These are phyloP conservation scores for Clarias fuscus DNA, from an alignment of 2,797 vertebrate species.

Conservation along the genomic window DNA sequence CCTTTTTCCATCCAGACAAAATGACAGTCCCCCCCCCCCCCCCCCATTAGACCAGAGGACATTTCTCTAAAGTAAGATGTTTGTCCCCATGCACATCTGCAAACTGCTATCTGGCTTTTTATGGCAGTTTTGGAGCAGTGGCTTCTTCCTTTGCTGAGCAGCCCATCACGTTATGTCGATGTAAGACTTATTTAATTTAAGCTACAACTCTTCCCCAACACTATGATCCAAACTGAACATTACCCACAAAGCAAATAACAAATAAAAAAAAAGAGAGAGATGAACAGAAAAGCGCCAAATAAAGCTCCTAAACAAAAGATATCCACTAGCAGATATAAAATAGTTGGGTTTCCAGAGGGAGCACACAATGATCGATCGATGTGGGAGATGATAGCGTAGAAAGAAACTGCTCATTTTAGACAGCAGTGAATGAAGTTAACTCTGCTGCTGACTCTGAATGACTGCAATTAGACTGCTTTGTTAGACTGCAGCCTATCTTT, in stretches of 20 bases:
- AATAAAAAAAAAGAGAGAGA: background rate
- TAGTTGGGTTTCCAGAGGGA: conserved; percentile 4
- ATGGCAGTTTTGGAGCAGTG: no score
- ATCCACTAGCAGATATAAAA: background rate
- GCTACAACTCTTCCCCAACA: background rate
- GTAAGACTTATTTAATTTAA: background rate
- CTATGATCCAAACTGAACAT: background rate
- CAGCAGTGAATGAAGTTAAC: conserved; percentile 29
- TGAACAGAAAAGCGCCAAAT: background rate
- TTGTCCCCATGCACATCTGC: no score
- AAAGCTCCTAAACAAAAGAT: background rate
- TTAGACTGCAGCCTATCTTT: conserved; percentile 30
- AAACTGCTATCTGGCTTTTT: no score
- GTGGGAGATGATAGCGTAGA: background rate
- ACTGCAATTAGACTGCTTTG: conserved; percentile 35
- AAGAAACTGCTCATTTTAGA: conserved; percentile 19
- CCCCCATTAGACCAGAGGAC: no score
- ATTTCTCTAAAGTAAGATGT: no score
- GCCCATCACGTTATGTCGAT: no score
- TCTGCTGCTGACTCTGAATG: conserved; percentile 34
- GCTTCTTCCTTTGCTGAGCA: no score
- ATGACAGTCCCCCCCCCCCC: no score
- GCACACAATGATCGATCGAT: background rate
- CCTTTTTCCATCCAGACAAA: no score
- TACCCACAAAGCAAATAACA: background rate